Conservation (phyloP, 2,888 invertebrate species). For the Acleris laterana region DNA sequence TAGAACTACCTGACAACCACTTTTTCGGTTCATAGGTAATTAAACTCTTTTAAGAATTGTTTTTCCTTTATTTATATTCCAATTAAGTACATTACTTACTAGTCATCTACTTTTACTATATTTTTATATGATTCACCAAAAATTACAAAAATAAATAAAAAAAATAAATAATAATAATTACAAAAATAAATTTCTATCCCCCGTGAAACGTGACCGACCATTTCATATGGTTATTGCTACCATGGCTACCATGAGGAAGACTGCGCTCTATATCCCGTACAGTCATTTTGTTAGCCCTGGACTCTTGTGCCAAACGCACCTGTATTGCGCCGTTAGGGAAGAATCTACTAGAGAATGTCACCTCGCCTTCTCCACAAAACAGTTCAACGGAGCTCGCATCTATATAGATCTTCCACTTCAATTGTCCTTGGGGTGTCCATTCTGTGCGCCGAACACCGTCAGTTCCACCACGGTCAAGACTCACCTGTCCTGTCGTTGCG, state of each 20-base stretch:
- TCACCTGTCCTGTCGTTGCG: slow-evolving; percentile 47
- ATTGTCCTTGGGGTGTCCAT: slow-evolving; percentile 54
- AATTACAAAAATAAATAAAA: too few species aligned
- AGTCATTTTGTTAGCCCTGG: slow-evolving; percentile 6
- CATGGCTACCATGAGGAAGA: slow-evolving; percentile 11
- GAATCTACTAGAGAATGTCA: slow-evolving; percentile 46
- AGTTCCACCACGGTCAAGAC: slow-evolving; percentile 63
- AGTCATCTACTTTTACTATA: too few species aligned
- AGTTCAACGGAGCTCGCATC: slow-evolving; percentile 47
- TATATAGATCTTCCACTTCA: slow-evolving; percentile 52
- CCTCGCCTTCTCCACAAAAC: slow-evolving; percentile 46
- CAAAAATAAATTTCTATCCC: too few species aligned
- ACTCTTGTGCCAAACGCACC: slow-evolving; percentile 28
- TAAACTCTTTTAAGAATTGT: too few species aligned
- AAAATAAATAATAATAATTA: too few species aligned
- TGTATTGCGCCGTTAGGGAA: slow-evolving; percentile 42
- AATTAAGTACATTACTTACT: too few species aligned
- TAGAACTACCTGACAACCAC: too few species aligned
- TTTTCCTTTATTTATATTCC: too few species aligned
- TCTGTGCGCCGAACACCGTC: slow-evolving; percentile 62
- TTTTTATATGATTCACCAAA: too few species aligned
- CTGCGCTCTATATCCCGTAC: slow-evolving; percentile 19
- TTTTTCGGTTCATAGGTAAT: too few species aligned
- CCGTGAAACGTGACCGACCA: slow-evolving; percentile 7
- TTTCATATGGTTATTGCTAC: neutral